Evolutionary conservation across 2,113 vertebrate species (phyloP), one percentile per base, ranked within the genome.

Genomic region (Choloepus hoffmanni): DNA sequence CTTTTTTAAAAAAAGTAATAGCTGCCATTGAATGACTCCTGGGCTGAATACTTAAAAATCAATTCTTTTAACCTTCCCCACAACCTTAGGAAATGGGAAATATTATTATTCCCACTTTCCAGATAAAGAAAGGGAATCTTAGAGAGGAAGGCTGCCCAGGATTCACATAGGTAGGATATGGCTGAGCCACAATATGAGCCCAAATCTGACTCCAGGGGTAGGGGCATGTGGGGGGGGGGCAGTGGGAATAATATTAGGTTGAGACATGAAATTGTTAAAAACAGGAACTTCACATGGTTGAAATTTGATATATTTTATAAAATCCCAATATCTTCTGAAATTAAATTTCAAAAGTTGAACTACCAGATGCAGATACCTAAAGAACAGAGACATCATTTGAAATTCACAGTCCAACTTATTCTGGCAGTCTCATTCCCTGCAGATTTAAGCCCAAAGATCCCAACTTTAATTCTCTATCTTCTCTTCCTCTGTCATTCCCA

Each of bases 301-400:
- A 2, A 89, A 86, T 94, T 67, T 85, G 65, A 65, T 50, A 79
- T 58, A 30, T 89, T 85, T 76, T 58, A 74, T 72, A 90, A 92
- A 96, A 88, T 70, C 36, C 24, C 67, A 28, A 85, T 23, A 89
- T 28, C 24, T 74, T 72, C 50, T 85, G 53, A 88, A 95, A 84
- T 85, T 90, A 90, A 82, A 92, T 89, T 92, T 60, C 26, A 90
- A 73, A 92, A 85, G 67, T 68, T 68, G 14, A 88, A 58, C 65
- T 87, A 65, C 81, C 81, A 96, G 77, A 78, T 88, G 60, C 40
- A 76, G 8, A 43, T 90, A 76, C 48, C 63, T 67, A 70, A 92
- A 73, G 65, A 86, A 90, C 18, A 88, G 50, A 82, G 73, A 81
- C 76, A 48, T 88, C 58, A 60, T 77, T 81, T 88, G 62, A 95